Evolutionary conservation across 2,888 invertebrate genomes (phyloP), one percentile per base, ranked within the genome.

Genomic region (Chymomyza caudatula): DNA sequence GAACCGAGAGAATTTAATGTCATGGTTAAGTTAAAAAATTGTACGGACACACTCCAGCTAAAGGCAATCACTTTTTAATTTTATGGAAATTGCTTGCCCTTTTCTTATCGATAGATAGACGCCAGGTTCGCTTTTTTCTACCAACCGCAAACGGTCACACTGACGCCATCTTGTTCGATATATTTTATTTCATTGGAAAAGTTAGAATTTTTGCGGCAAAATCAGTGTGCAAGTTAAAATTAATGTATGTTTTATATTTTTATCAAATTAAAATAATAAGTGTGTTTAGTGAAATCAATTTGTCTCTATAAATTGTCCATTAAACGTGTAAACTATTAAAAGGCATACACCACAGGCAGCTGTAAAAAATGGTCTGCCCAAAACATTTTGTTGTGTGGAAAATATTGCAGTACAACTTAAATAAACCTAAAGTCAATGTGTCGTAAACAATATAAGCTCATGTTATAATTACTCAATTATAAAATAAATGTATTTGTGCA

Each of bases 151-250:
- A 73, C 29, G 74, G 74, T 74, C 77, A 74, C 74, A 67, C 74
- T 63, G 74, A 61, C 74, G 74, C 74, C 74, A 74, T 74, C 74
- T 74, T 47, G 47, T 47, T 47, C 47, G 17, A 47, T 37, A 37
- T 37, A 11, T 37, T 37, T 37, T 37, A 37, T 37, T 37, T 37
- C 29, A 37, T 37, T 37, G 29, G 29, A 37, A 37, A 84, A 84
- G 67, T 74, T 74, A 73, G 44, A 77, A 76, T 75, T 65, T 82
- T 65, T 82, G 74, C 80, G 83, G 83, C 66, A 79, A 77, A 85
- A 79, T 63, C 47, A 71, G 59, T 70, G 77, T 74, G 63, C 63
- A 79, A 73, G 74, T 63, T 54, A 51, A 59, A 55, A 53, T 51
- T 60, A 65, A 73, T 69, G 68, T 76, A 74, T 74, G 74, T 67